Evolutionary conservation across 2,113 vertebrate species (phyloP), one percentile per base, ranked within the genome.

Genomic region (Fregata magnificens): DNA sequence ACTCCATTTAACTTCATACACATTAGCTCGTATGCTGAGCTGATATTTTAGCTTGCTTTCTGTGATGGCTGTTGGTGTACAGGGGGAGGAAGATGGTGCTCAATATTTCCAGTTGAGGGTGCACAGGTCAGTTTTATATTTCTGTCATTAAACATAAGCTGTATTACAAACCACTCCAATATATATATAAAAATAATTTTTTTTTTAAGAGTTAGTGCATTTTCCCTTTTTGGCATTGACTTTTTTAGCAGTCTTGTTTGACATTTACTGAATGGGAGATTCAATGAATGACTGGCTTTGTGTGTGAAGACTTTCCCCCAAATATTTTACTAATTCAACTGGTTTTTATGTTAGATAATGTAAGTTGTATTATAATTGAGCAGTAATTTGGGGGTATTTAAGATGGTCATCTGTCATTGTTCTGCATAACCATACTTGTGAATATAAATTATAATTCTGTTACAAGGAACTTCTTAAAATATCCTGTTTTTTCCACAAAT

Each of bases 321-420:
- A 11, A 36, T 76, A 82, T 88, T 95, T 96, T 83, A 24, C 88
- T 82, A 66, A 40, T 67, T 66, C 74, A 95, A 10, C 49, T 90
- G 80, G 2, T 2, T 21, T 87, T 92, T 58, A 13, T 63, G 36
- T 79, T 67, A 49, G 34, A 50, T 92, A 63, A 16, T 88, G n/a
- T 55, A 81, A 92, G 52, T 58, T 88, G 36, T 16, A 22, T 86
- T 90, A 53, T 80, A 96, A 74, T 44, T 94, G 81, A 74, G 34
- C 77, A 76, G 32, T 91, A 90, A 65, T 93, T 90, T 97, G 72
- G 84, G 52, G 77, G 26, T 96, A 86, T 81, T 88, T 69, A 85
- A 90, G 59, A 24, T 63, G 52, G 13, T 95, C 59, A 70, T 97
- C 93, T 94, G 74, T 93, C 84, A 80, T 67, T 0, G 4, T 95